Evolutionary conservation across 2,888 invertebrate genomes (phyloP).

Genomic region (Zygogramma bicolorata): DNA sequence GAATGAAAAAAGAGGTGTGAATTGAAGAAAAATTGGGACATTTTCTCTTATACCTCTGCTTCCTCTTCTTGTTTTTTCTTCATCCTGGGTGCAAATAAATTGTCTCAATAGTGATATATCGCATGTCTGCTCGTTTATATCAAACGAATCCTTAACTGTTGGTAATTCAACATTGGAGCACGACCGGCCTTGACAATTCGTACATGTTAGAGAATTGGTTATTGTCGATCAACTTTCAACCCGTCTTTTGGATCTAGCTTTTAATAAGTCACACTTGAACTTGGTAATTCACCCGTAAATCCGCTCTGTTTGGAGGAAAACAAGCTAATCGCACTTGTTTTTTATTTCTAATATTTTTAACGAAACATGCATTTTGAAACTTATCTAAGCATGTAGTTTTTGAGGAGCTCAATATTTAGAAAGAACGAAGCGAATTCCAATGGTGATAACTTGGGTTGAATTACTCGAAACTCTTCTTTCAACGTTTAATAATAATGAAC

Average conservation of each 20-base stretch:
- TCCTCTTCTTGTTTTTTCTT: too few relatives aligned
- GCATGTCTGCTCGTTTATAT: too few relatives aligned
- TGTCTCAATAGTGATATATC: too few relatives aligned
- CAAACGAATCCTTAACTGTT: background rate
- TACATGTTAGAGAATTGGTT: conserved; percentile 13
- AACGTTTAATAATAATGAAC: conserved; percentile 7
- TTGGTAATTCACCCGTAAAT: conserved; percentile 46
- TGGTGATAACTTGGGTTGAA: conserved; percentile 17
- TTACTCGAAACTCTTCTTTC: conserved; percentile 6
- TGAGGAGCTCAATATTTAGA: conserved; percentile 40
- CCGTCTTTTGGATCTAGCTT: conserved; percentile 42
- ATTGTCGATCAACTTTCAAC: conserved; percentile 40
- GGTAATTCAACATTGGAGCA: too few relatives aligned
- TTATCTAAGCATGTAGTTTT: conserved; percentile 43
- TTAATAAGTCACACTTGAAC: conserved; percentile 42
- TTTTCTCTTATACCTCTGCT: too few relatives aligned
- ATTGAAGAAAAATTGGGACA: too few relatives aligned
- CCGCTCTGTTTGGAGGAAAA: conserved; percentile 45
- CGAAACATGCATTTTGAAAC: conserved; percentile 45
- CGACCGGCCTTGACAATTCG: too few relatives aligned
- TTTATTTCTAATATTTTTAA: conserved; percentile 44
- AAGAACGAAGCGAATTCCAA: conserved; percentile 40
- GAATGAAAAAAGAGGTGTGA: too few relatives aligned
- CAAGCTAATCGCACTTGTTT: conserved; percentile 44
- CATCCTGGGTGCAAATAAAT: too few relatives aligned